Conservation (phyloP, 2,113 vertebrate species). For the Perca flavescens region DNA sequence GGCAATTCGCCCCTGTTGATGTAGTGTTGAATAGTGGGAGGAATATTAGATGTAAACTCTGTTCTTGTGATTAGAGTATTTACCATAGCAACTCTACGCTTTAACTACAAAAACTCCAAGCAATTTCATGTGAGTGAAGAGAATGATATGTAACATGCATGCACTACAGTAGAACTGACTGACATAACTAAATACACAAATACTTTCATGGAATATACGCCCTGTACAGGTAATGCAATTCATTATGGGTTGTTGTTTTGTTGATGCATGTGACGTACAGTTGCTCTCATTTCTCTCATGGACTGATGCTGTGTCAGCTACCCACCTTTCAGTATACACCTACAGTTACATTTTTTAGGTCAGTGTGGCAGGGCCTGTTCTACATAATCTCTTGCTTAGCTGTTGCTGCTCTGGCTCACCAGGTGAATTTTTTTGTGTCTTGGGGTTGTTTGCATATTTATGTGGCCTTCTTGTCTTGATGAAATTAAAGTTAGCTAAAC, state of each 20-base stretch:
- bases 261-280: background rate
- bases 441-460: background rate
- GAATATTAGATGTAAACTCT: constrained; percentile 7
- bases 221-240: background rate
- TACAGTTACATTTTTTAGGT: background rate
- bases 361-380: background rate
- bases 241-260: background rate
- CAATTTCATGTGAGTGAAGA: background rate
- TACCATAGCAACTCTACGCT: background rate
- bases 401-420: background rate
- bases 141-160: background rate
- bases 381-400: background rate
- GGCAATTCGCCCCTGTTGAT: constrained; percentile 25
- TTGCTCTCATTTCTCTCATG: background rate
- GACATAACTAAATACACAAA: background rate
- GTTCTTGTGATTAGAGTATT: background rate
- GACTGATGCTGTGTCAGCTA: constrained; percentile 4
- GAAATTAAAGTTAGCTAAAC: background rate
- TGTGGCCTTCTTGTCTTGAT: background rate
- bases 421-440: background rate
- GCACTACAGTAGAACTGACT: background rate
- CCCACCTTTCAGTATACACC: background rate
- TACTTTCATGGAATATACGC: background rate
- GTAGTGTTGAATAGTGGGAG: constrained; percentile 12
- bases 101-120: background rate